phyloP scores from a whole-genome alignment of 2,113 vertebrate genomes.

The Anoplopoma fimbria region DNA sequence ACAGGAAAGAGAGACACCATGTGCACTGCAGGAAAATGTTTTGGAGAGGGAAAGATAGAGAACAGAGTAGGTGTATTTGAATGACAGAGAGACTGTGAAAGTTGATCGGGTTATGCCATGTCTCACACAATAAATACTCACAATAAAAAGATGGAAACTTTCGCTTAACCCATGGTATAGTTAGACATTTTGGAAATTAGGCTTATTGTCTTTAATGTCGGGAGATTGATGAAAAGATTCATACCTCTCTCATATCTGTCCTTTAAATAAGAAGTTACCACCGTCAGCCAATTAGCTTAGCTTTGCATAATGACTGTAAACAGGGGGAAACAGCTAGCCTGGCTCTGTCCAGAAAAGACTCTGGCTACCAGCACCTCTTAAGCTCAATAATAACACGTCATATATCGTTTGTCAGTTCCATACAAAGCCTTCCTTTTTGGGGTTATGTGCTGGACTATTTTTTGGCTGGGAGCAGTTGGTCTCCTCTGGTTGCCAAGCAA shows the following conservation, averaged over 20 bases:
- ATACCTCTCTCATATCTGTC: background rate
- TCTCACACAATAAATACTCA: background rate
- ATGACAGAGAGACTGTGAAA: slow-evolving; percentile 6
- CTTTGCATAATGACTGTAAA: background rate
- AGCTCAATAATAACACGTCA: background rate
- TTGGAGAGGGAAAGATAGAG: background rate
- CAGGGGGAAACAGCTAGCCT: background rate
- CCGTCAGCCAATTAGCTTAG: background rate
- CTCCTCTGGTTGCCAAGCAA: too few species aligned
- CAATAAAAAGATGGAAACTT: background rate
- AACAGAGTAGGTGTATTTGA: slow-evolving; percentile 22
- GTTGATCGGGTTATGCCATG: background rate
- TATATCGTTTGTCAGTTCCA: too few species aligned
- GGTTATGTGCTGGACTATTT: too few species aligned
- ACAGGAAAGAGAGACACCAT: background rate
- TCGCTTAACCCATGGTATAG: background rate
- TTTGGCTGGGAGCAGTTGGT: too few species aligned
- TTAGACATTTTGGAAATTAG: background rate
- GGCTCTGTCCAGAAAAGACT: background rate
- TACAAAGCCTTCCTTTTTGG: too few species aligned
- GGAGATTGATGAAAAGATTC: background rate
- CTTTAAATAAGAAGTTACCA: background rate
- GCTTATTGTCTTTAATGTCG: background rate
- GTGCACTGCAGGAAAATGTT: slow-evolving; percentile 21
- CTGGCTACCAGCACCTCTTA: background rate